Evolutionary conservation across 2,797 vertebrate genomes (phyloP).

Genomic region (Bradypodion pumilum): DNA sequence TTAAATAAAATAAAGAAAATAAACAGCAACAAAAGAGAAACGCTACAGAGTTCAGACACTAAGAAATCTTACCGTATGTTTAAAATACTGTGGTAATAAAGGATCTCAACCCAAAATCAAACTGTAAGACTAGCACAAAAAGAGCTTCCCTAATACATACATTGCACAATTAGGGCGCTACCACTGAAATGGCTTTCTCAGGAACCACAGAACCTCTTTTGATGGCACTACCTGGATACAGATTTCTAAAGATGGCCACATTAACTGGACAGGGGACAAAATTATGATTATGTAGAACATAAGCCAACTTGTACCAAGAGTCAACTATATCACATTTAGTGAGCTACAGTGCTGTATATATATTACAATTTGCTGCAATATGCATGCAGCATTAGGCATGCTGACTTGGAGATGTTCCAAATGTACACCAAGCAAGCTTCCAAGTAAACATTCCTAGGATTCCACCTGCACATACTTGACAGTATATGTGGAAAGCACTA

Average conservation of each 20-base stretch:
- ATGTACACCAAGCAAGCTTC: neutral
- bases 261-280: neutral
- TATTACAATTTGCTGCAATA: neutral
- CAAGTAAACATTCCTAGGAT: neutral
- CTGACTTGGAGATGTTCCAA: neutral
- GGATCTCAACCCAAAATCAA: too few species aligned
- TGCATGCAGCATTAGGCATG: neutral
- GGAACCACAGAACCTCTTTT: too few species aligned
- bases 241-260: neutral
- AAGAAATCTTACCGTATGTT: too few species aligned
- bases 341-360: too few species aligned
- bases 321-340: neutral
- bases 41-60: too few species aligned
- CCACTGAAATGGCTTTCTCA: neutral
- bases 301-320: neutral
- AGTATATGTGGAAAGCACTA: neutral
- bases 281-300: neutral
- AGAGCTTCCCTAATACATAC: too few species aligned
- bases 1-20: too few species aligned
- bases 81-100: too few species aligned
- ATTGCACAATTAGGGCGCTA: too few species aligned
- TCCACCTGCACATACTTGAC: neutral
- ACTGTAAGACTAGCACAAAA: too few species aligned
- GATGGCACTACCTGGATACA: neutral
- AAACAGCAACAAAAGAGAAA: too few species aligned